A percentile compares a stretch with the other conserved stretches of the same genome.
Evolutionary conservation across 2,888 invertebrate species (phyloP).

Genomic region (Rosalia funebris): DNA sequence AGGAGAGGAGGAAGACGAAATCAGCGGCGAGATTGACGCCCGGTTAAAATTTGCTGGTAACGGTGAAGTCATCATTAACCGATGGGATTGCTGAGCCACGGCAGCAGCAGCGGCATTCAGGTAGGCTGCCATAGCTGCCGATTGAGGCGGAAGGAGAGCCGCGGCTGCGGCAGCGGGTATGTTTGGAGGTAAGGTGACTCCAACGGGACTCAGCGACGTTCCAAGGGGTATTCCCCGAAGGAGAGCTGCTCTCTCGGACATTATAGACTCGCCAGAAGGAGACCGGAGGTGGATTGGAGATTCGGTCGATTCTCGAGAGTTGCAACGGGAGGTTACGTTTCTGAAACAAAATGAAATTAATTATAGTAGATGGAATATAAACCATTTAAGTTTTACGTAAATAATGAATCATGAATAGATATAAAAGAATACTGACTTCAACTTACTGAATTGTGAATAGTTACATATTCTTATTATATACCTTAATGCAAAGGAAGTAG

Average conservation of each 20-base stretch:
- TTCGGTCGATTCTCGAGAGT: conserved; percentile 80
- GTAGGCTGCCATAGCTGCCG: conserved; percentile 85
- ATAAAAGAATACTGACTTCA: too few relatives aligned
- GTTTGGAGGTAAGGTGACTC: conserved; percentile 73
- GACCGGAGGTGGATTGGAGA: conserved; percentile 72
- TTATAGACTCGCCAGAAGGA: conserved; percentile 81
- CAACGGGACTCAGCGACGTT: conserved; percentile 74
- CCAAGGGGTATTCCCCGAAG: conserved; percentile 66
- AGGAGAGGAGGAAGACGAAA: conserved; percentile 75
- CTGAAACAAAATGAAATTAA: conserved; percentile 69
- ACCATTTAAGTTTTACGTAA: too few relatives aligned
- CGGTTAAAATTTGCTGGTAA: conserved; percentile 63
- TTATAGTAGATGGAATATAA: too few relatives aligned
- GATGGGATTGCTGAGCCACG: conserved; percentile 77
- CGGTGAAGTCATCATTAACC: conserved; percentile 75
- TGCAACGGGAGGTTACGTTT: conserved; percentile 82
- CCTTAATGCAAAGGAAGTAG: too few relatives aligned
- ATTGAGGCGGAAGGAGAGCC: conserved; percentile 78
- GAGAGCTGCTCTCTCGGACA: conserved; percentile 71
- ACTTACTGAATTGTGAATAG: too few relatives aligned
- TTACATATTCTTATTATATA: too few relatives aligned
- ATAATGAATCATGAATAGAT: too few relatives aligned
- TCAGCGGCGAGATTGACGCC: conserved; percentile 74
- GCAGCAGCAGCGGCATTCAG: conserved; percentile 73
- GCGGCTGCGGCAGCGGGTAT: conserved; percentile 73